Evolutionary conservation across 2,113 vertebrate genomes (phyloP).

Genomic region (Myotis davidii): DNA sequence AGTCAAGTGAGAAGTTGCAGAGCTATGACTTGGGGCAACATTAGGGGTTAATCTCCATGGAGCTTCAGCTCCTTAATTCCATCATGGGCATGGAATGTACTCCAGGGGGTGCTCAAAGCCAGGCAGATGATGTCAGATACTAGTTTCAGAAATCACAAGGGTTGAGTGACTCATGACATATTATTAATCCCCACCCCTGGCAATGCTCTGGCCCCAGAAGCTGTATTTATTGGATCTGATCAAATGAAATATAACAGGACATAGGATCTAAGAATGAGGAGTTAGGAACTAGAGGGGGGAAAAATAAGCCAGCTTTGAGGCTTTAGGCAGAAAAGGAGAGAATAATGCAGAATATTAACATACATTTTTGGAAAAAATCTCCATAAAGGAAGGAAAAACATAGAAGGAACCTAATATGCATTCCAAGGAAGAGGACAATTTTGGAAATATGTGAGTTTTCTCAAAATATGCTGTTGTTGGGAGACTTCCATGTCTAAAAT

Average conservation of each 20-base stretch:
- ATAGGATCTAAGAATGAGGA: slow-evolving; percentile 1
- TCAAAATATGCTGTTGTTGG: background rate
- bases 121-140: slow-evolving; percentile 40
- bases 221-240: slow-evolving; percentile 13
- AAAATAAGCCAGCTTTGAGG: slow-evolving; percentile 31
- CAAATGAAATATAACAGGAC: background rate
- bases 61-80: slow-evolving; percentile 1
- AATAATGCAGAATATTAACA: slow-evolving; percentile 36
- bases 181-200: background rate
- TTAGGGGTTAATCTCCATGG: background rate
- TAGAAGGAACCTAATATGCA: background rate
- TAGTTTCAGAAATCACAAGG: slow-evolving; percentile 35
- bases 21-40: background rate
- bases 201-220: background rate
- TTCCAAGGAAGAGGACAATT: background rate
- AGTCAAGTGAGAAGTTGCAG: background rate
- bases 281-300: background rate
- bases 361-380: background rate
- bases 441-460: background rate
- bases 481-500: slow-evolving; percentile 34
- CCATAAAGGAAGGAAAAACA: slow-evolving; percentile 22
- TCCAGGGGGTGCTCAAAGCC: background rate
- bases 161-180: slow-evolving; percentile 10
- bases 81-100: slow-evolving; percentile 28
- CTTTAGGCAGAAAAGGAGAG: background rate